Evolutionary conservation across 2,113 vertebrate genomes (phyloP).

Genomic region (Geococcyx californianus): DNA sequence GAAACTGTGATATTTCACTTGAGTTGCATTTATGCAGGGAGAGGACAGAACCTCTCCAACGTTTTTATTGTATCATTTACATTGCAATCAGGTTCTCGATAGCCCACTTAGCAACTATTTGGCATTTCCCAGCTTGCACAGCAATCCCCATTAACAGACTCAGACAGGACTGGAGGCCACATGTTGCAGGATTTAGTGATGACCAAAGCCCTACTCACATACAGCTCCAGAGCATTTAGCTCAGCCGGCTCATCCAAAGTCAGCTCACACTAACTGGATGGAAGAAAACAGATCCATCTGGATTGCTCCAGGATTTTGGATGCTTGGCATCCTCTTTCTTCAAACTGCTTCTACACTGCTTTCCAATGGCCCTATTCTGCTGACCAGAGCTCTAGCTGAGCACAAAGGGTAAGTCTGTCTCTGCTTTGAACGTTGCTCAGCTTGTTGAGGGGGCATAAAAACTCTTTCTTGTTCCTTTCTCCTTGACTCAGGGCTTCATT

Average conservation of each 20-base stretch:
- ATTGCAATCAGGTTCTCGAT: not conserved
- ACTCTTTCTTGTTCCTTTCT: not conserved
- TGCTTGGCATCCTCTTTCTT: not conserved
- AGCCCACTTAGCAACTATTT: not conserved
- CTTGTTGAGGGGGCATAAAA: not conserved
- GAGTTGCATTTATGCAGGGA: not conserved
- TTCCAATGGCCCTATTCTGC: not conserved
- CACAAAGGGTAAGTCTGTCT: not conserved
- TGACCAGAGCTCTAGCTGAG: not conserved
- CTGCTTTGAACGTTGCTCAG: not conserved
- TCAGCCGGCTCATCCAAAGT: not conserved
- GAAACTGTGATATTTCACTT: not conserved
- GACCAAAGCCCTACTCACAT: not conserved
- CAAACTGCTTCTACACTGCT: rapidly evolving
- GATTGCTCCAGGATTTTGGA: not conserved
- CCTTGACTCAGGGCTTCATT: not conserved
- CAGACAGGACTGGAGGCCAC: not conserved
- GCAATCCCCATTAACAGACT: not conserved
- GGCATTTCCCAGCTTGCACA: not conserved
- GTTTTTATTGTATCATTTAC: not conserved
- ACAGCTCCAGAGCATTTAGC: not conserved
- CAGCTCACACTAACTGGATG: not conserved
- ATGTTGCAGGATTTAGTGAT: not conserved
- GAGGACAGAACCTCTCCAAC: not conserved
- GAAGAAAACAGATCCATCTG: not conserved